Percentiles rank a stretch among this genome's conserved stretches.
These are phyloP conservation scores for Squalus acanthias DNA, from an alignment of 2,797 vertebrate genomes.

Conservation along the genomic window DNA sequence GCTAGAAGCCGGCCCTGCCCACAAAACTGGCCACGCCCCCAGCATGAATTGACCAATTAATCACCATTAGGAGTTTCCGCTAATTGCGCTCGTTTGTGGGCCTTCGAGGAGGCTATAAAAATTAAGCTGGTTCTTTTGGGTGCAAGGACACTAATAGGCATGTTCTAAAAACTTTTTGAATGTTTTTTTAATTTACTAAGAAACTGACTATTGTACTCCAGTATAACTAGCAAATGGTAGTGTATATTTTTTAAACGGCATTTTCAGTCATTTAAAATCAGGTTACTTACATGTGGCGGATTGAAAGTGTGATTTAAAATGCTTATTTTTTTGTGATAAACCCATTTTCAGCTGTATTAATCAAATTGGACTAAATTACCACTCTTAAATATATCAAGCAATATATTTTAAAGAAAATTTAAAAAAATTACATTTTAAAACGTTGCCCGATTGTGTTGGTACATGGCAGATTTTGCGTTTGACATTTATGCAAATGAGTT, in stretches of 20 bases:
- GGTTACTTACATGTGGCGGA: too few species aligned
- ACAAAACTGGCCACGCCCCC: background rate
- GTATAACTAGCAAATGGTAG: background rate
- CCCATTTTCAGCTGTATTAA: background rate
- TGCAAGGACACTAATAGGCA: background rate
- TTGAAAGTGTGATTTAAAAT: background rate
- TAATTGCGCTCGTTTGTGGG: background rate
- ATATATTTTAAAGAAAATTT: background rate
- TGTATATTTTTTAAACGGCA: background rate
- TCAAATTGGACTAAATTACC: background rate
- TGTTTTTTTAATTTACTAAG: background rate
- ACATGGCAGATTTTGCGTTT: background rate
- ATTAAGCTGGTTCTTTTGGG: background rate
- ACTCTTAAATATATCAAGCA: background rate
- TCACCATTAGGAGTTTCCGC: background rate
- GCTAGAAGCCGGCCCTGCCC: too few species aligned
- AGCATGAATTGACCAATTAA: background rate
- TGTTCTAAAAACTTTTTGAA: background rate
- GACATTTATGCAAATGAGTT: background rate
- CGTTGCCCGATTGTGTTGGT: background rate
- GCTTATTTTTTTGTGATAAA: background rate
- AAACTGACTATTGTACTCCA: background rate
- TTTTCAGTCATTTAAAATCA: background rate
- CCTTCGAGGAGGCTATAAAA: background rate
- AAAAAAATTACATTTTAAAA: background rate